Base-by-base conservation (phyloP, 2,888 invertebrate genomes). In the Mantis religiosa region DNA sequence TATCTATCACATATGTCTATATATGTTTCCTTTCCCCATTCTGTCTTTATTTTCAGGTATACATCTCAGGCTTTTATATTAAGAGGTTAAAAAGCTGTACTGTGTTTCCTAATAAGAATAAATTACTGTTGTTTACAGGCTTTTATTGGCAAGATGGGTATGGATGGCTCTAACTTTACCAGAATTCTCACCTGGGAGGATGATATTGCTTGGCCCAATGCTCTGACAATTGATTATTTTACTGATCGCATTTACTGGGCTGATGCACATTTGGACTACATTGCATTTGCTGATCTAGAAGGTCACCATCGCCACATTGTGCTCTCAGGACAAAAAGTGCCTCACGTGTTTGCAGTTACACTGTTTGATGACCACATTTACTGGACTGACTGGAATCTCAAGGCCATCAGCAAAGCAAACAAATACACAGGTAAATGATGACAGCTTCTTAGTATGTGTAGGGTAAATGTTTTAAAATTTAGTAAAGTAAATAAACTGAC, bases 351-450 rank as follows among this genome's bases (percentile, higher is more conserved):
- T 92, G 99, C 99, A 0, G 94, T 99, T 84, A 96, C 97, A 15
- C 95, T 99, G 0, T 99, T 99, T 92, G 99, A 99, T 92, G 98
- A 99, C 92, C 96, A 95, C 91, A 95, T 98, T 28, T 99, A 97
- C 93, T 99, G 99, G 99, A 98, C 99, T 0, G 99, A 99, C 93
- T 99, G 99, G 99, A 99, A 99, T 93, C 93, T 98, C 87, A 98
- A 98, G 93, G 97, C 97, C 0, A 97, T 99, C 88, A 96, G 97
- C 91, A 95, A 96, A 91, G 98, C 99, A 0, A 97, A 98, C 92
- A 99, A 99, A 93, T 98, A 98, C 93, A 97, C 97, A 0, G 41
- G 41, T 41, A 41, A 41, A 41, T 41, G 41, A 7, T 34, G 6
- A 34, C 4, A 4, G 34, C 8, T 6, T 34, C 8, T 34, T 8